Percentiles rank a stretch among this genome's conserved stretches.
These are phyloP conservation scores for Antheraea mylitta DNA, from an alignment of 1,140 invertebrate genomes.

Conservation along the genomic window DNA sequence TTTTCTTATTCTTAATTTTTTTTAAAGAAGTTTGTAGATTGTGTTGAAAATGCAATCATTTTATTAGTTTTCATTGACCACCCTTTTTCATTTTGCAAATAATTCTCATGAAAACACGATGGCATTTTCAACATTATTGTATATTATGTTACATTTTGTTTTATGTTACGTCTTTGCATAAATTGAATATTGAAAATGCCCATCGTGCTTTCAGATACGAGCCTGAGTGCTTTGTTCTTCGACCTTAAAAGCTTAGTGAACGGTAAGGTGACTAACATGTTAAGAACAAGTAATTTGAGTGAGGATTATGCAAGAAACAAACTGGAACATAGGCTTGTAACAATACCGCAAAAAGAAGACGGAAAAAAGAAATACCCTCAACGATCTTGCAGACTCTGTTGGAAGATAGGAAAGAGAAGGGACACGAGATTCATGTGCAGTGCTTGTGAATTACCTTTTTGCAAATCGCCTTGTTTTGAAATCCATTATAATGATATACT, in stretches of 20 bases:
- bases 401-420: slow-evolving; percentile 70
- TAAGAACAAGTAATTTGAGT: slow-evolving; percentile 39
- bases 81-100: slow-evolving; percentile 65
- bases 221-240: slow-evolving; percentile 68
- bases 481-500: slow-evolving; percentile 71
- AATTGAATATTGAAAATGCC: slow-evolving; percentile 65
- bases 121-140: slow-evolving; percentile 75
- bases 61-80: slow-evolving; percentile 57
- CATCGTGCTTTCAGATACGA: slow-evolving; percentile 77
- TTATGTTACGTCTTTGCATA: slow-evolving; percentile 18
- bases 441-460: slow-evolving; percentile 73
- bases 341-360: slow-evolving; percentile 77
- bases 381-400: slow-evolving; percentile 72
- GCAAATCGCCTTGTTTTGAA: slow-evolving; percentile 75
- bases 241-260: slow-evolving; percentile 74
- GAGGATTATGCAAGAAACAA: slow-evolving; percentile 53
- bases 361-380: slow-evolving; percentile 78
- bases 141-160: slow-evolving; percentile 33
- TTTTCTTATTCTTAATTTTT: neutral
- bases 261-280: slow-evolving; percentile 61
- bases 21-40: slow-evolving; percentile 47
- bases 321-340: slow-evolving; percentile 65
- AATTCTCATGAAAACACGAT: slow-evolving; percentile 73
- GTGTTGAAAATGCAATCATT: slow-evolving; percentile 78
- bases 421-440: slow-evolving; percentile 77